Conservation (phyloP, 2,888 invertebrate genomes). For the Timandra comae region DNA sequence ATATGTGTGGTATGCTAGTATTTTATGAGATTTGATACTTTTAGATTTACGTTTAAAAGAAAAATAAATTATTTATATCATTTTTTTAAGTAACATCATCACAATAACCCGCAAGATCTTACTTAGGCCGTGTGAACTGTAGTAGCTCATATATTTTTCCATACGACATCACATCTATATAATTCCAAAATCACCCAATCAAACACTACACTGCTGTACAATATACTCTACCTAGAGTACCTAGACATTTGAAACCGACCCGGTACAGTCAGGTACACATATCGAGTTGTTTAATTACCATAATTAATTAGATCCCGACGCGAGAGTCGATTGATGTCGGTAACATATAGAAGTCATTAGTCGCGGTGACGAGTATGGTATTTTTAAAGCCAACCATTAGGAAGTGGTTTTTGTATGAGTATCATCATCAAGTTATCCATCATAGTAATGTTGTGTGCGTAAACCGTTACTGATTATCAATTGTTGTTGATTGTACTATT, state of each 20-base stretch:
- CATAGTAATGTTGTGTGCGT: slow-evolving; percentile 45
- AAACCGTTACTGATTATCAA: slow-evolving; percentile 44
- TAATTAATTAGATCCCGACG: slow-evolving; percentile 72
- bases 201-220: slow-evolving; percentile 33
- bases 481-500: slow-evolving; percentile 12
- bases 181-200: slow-evolving; percentile 12
- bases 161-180: background rate
- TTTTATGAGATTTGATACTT: too few species aligned
- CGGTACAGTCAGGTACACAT: slow-evolving; percentile 27
- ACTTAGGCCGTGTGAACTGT: background rate
- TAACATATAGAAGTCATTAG: slow-evolving; percentile 68
- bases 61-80: too few species aligned
- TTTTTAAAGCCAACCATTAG: slow-evolving; percentile 66
- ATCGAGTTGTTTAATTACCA: slow-evolving; percentile 68
- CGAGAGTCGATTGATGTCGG: slow-evolving; percentile 68
- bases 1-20: too few species aligned
- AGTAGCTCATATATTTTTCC: too few species aligned
- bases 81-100: too few species aligned
- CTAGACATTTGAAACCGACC: slow-evolving; percentile 31
- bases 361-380: slow-evolving; percentile 57
- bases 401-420: slow-evolving; percentile 52
- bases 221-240: too few species aligned
- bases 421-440: slow-evolving; percentile 61
- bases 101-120: too few species aligned
- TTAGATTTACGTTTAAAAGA: too few species aligned